These are phyloP conservation scores for Aelia acuminata DNA, from an alignment of 2,888 invertebrate species.

Conservation along the genomic window DNA sequence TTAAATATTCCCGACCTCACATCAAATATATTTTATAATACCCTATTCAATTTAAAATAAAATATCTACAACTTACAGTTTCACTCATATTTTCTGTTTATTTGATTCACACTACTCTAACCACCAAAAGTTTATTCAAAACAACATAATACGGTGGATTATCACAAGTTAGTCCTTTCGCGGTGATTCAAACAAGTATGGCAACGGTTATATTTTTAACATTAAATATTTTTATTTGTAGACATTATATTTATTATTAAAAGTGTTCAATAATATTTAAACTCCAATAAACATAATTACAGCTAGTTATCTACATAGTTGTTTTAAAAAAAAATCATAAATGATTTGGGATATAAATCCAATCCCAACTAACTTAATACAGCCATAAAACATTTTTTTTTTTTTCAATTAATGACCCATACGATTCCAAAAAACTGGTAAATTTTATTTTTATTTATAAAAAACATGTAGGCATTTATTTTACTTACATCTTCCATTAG, in stretches of 20 bases:
- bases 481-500: no score
- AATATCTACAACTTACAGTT: neutral
- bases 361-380: neutral
- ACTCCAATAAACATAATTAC: neutral
- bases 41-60: neutral
- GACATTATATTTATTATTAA: neutral
- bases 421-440: no score
- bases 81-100: slow-evolving; percentile 16
- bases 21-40: neutral
- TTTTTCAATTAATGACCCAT: neutral
- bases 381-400: neutral
- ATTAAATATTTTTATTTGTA: neutral
- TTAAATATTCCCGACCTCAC: neutral
- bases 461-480: no score
- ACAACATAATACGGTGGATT: neutral
- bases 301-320: neutral
- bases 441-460: no score
- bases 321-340: neutral
- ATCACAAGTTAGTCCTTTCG: slow-evolving; percentile 26
- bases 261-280: neutral
- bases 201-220: neutral
- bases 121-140: slow-evolving; percentile 34
- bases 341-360: neutral
- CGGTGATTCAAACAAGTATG: slow-evolving; percentile 39
- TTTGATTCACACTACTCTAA: slow-evolving; percentile 12